Conservation (phyloP, 2,113 vertebrate genomes). For the Heteronetta atricapilla region DNA sequence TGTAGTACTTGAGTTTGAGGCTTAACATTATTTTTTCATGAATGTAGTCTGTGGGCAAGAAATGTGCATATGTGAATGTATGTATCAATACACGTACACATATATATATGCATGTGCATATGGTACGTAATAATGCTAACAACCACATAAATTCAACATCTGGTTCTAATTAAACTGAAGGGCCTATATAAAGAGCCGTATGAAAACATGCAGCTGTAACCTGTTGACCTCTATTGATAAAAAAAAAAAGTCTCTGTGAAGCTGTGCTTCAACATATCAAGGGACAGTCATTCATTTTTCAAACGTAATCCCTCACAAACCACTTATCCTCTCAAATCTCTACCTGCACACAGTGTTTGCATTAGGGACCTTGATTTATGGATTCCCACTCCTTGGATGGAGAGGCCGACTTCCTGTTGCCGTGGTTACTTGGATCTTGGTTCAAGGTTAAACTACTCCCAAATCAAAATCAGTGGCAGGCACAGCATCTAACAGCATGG, state of each 20-base stretch:
- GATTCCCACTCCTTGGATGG: conserved; percentile 72
- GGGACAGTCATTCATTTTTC: conserved; percentile 78
- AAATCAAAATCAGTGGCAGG: conserved; percentile 78
- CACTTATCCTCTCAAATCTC: conserved; percentile 83
- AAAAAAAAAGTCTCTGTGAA: conserved; percentile 67
- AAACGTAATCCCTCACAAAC: conserved; percentile 82
- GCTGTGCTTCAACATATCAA: conserved; percentile 68
- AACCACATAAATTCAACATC: conserved; percentile 72
- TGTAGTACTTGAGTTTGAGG: neutral
- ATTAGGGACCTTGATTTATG: conserved; percentile 87
- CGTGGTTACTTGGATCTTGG: conserved; percentile 82
- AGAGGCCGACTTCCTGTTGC: conserved; percentile 84
- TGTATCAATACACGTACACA: neutral
- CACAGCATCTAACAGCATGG: conserved; percentile 65
- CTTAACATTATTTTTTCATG: neutral
- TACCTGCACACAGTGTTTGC: conserved; percentile 84
- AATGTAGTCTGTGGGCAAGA: neutral
- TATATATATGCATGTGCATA: neutral
- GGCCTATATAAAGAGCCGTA: conserved; percentile 37
- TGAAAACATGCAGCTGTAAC: conserved; percentile 73
- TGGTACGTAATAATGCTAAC: conserved; percentile 57
- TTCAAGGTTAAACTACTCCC: conserved; percentile 85
- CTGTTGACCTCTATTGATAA: conserved; percentile 76
- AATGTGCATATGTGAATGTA: neutral
- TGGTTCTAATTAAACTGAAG: conserved; percentile 80